Conservation (phyloP, 2,888 invertebrate genomes). For the Idaea straminata region DNA sequence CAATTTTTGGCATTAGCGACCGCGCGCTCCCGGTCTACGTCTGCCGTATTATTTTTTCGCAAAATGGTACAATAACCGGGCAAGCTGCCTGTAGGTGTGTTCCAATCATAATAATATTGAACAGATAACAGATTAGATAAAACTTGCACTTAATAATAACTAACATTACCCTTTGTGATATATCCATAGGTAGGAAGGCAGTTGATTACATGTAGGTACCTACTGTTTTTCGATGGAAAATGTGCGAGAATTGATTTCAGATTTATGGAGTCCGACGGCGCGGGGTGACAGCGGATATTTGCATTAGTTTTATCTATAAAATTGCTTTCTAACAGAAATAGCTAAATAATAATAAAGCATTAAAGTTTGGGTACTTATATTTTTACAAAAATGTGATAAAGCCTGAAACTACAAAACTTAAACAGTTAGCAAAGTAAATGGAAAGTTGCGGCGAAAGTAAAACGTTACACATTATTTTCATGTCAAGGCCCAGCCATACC, state of each 20-base stretch:
- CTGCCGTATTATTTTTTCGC: slow-evolving; percentile 31
- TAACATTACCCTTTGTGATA: slow-evolving; percentile 34
- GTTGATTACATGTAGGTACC: background rate
- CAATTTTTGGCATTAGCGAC: slow-evolving; percentile 31
- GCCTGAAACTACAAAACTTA: background rate
- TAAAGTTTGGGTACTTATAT: background rate
- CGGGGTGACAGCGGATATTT: background rate
- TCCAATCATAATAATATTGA: slow-evolving; percentile 68
- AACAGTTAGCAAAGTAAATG: slow-evolving; percentile 14
- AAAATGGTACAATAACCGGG: slow-evolving; percentile 38
- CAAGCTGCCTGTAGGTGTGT: slow-evolving; percentile 48
- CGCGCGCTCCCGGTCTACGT: slow-evolving; percentile 17
- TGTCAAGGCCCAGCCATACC: slow-evolving; percentile 27
- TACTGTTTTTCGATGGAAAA: slow-evolving; percentile 25
- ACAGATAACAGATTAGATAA: slow-evolving; percentile 74
- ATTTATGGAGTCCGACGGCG: background rate
- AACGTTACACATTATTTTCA: slow-evolving; percentile 25
- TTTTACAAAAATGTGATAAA: background rate
- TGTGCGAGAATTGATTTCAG: slow-evolving; percentile 19
- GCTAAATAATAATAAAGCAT: slow-evolving; percentile 6
- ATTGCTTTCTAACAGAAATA: background rate
- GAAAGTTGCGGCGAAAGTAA: slow-evolving; percentile 23
- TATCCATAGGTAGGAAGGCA: slow-evolving; percentile 6
- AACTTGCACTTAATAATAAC: slow-evolving; percentile 58
- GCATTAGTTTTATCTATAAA: background rate